Conservation (phyloP, 92 coral and sea anemone genomes). For the Heliopora coerulea region DNA sequence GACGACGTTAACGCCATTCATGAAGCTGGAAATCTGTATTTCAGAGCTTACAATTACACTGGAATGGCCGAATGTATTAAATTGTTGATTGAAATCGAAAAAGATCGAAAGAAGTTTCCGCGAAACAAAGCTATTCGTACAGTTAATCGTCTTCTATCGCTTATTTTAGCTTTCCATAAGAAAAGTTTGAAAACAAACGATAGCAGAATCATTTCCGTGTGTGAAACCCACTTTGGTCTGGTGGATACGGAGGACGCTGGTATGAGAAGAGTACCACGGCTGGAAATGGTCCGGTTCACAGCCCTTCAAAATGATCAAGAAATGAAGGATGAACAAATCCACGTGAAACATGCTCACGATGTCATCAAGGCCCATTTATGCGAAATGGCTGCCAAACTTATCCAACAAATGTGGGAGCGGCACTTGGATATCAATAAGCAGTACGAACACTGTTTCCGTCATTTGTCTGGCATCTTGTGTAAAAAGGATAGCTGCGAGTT, state of each 20-base stretch:
- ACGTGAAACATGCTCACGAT: constrained; percentile 46
- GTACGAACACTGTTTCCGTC: constrained; percentile 44
- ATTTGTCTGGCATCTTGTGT: constrained; percentile 28
- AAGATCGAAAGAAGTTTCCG: constrained; percentile 23
- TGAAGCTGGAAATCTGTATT: constrained; percentile 63
- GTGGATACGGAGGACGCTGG: constrained; percentile 48
- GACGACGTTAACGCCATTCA: constrained; percentile 24
- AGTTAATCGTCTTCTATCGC: constrained; percentile 51
- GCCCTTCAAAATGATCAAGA: constrained; percentile 6
- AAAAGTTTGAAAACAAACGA: constrained; percentile 44
- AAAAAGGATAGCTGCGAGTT: constrained; percentile 28
- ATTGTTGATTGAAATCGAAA: constrained; percentile 44
- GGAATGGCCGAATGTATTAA: constrained; percentile 68
- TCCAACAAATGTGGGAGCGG: constrained; percentile 34
- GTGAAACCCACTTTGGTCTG: constrained; percentile 67
- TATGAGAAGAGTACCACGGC: constrained; percentile 28
- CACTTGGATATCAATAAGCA: constrained; percentile 3
- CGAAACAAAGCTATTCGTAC: constrained; percentile 56
- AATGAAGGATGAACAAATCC: constrained; percentile 28
- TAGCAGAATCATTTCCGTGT: constrained; percentile 52
- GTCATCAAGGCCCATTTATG: constrained; percentile 49
- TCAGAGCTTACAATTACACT: constrained; percentile 52
- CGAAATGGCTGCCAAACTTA: constrained; percentile 45
- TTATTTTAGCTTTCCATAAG: constrained; percentile 53
- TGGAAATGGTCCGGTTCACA: constrained; percentile 46